Evolutionary conservation across 1,140 invertebrate species (phyloP), one percentile per base, ranked within the genome.

Genomic region (Brachionus calyciflorus): DNA sequence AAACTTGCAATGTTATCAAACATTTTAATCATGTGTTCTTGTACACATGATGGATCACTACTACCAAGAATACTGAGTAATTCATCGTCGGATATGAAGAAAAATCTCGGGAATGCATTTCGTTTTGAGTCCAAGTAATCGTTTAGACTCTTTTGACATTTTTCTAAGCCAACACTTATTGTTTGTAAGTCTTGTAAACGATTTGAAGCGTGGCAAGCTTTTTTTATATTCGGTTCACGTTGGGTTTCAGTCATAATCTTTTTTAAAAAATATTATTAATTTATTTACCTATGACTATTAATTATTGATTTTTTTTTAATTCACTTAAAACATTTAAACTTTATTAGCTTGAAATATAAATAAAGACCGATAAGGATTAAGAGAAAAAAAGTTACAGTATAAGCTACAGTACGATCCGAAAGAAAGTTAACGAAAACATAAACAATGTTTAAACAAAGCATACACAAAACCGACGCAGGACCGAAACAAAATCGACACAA

Each of bases 21-120:
- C 91, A 95, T 94, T 90, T 96, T 95, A 53, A 93, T 91, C 87
- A 94, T 92, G 81, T 95, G 91, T 81, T 93, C 91, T 84, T 95
- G 92, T 14, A 94, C 91, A 81, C 89, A 90, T 60, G 86, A 86
- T 19, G 90, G 89, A 77, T 92, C 89, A 79, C 89, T 91, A 80
- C 90, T 93, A 28, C 93, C 92, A n/a, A 95, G 87, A 79, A 95
- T 92, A 37, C 90, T 91, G 10, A 96, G 87, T 69, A 96, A 82
- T 84, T 96, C 93, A 81, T 94, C 92, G 77, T 94, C 93, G 6
- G 93, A 94, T 78, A 96, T 91, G 82, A 96, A 95, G 85, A 91
- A 94, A 84, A 96, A 95, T 79, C 93, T 83, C 33, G 93, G 91
- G 82, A 94, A 95, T 65, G 91, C 87, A 77, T 90, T 89, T 78